Percentiles rank a stretch among this genome's conserved stretches.
phyloP scores from a whole-genome alignment of 1,140 invertebrate species.

The Pseudomyrmex dendroicus region DNA sequence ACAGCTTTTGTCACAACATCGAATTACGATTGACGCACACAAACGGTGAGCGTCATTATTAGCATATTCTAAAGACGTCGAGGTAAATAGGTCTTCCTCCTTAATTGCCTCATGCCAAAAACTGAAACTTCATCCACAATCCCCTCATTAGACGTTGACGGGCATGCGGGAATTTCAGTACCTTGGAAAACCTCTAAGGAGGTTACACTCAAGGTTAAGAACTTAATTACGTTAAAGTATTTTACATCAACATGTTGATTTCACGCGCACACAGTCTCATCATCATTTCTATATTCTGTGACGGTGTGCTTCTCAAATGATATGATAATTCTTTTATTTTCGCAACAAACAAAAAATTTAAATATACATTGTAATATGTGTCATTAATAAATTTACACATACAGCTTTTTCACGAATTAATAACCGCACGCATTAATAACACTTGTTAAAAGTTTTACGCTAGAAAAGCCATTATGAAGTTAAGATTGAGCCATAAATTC shows the following conservation, averaged over 20 bases:
- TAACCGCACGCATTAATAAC: conserved; percentile 29
- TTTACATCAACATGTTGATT: conserved; percentile 51
- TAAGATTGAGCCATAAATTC: conserved; percentile 78
- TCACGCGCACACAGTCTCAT: conserved; percentile 7
- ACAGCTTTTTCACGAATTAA: neutral
- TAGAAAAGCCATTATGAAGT: conserved; percentile 71
- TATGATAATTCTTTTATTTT: neutral
- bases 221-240: conserved; percentile 76
- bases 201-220: conserved; percentile 69
- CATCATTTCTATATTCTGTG: neutral
- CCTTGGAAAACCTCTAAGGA: conserved; percentile 79
- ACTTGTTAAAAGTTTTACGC: conserved; percentile 58
- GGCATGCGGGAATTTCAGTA: conserved; percentile 78
- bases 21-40: neutral
- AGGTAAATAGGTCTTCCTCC: conserved; percentile 60
- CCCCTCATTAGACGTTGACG: conserved; percentile 79
- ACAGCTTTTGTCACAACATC: neutral
- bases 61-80: conserved; percentile 47
- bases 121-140: conserved; percentile 76
- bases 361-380: neutral
- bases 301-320: neutral
- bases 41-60: neutral
- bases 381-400: conserved; percentile 38
- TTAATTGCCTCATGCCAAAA: conserved; percentile 69
- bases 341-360: neutral